Evolutionary conservation across 1,140 invertebrate genomes (phyloP).

Genomic region (Scaptodrosophila lebanonensis): DNA sequence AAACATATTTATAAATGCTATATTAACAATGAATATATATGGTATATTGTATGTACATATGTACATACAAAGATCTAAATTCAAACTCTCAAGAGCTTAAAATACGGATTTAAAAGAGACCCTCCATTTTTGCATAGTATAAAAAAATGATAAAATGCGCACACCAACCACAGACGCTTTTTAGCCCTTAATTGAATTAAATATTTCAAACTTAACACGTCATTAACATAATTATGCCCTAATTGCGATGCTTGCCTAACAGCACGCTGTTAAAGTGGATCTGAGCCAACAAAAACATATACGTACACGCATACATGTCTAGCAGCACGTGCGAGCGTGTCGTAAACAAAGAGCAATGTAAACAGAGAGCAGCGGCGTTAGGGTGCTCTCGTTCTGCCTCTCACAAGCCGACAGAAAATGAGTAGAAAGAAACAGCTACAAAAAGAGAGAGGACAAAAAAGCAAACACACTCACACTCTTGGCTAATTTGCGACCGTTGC

Average conservation of each 20-base stretch:
- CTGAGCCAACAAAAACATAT: slow-evolving; percentile 55
- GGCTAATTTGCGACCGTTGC: slow-evolving; percentile 59
- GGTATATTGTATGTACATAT: no score
- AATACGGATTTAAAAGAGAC: no score
- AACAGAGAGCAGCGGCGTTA: slow-evolving; percentile 60
- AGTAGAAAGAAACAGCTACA: slow-evolving; percentile 7
- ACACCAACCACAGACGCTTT: no score
- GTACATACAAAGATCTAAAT: no score
- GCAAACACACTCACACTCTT: slow-evolving; percentile 64
- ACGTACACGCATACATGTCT: slow-evolving; percentile 8
- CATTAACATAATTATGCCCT: slow-evolving; percentile 25
- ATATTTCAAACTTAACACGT: not conserved
- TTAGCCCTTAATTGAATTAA: slow-evolving; percentile 36
- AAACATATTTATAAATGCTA: no score
- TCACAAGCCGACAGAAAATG: slow-evolving; percentile 21
- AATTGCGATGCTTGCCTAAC: slow-evolving; percentile 27
- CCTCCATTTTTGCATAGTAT: no score
- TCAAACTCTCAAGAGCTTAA: no score
- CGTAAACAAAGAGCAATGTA: slow-evolving; percentile 42
- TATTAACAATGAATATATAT: no score
- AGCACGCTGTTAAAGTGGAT: slow-evolving; percentile 39
- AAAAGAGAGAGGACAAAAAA: slow-evolving; percentile 18
- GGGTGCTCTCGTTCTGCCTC: slow-evolving; percentile 14
- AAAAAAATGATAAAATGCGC: no score
- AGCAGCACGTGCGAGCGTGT: slow-evolving; percentile 57